A percentile compares a stretch with the other conserved stretches of the same genome.
Conservation (phyloP, 2,113 vertebrate species). For the Corythoichthys haematopterus region DNA sequence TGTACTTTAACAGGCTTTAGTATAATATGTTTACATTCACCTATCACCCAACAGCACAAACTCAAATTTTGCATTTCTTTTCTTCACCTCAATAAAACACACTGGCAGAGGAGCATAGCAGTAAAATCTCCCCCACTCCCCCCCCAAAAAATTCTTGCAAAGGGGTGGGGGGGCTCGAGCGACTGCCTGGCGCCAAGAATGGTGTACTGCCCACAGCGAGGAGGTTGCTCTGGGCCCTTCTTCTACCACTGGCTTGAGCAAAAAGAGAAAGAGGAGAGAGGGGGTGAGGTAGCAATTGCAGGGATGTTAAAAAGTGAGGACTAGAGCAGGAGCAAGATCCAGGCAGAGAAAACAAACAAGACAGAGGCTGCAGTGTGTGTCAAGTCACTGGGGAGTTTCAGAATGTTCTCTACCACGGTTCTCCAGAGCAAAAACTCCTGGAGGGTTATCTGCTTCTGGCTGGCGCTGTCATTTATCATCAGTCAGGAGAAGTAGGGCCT, state of each 20-base stretch:
- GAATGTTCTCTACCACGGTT: constrained; percentile 94
- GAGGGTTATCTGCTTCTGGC: constrained; percentile 94
- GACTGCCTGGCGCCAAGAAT: constrained; percentile 95
- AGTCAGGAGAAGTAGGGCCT: constrained; percentile 58
- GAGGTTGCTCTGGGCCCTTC: constrained; percentile 85
- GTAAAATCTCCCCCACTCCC: constrained; percentile 29
- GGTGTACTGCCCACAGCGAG: constrained; percentile 91
- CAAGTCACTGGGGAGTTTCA: constrained; percentile 94
- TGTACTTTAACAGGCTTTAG: constrained; percentile 16
- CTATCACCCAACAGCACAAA: constrained; percentile 50
- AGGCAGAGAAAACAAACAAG: constrained; percentile 95
- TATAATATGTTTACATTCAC: neutral
- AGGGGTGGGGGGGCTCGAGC: constrained; percentile 84
- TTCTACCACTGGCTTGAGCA: constrained; percentile 95
- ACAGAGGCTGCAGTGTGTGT: constrained; percentile 95
- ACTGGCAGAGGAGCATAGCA: constrained; percentile 57
- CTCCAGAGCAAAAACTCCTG: constrained; percentile 80
- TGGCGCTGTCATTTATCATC: constrained; percentile 98
- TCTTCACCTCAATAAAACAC: constrained; percentile 77
- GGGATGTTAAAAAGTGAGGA: constrained; percentile 79
- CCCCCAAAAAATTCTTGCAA: constrained; percentile 71
- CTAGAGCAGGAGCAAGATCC: constrained; percentile 51
- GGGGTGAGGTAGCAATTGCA: constrained; percentile 70
- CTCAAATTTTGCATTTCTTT: constrained; percentile 53
- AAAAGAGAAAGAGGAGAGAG: constrained; percentile 25